Evolutionary conservation across 2,888 invertebrate genomes (phyloP), one percentile per base, ranked within the genome.

Genomic region (Drosophila macrospina): DNA sequence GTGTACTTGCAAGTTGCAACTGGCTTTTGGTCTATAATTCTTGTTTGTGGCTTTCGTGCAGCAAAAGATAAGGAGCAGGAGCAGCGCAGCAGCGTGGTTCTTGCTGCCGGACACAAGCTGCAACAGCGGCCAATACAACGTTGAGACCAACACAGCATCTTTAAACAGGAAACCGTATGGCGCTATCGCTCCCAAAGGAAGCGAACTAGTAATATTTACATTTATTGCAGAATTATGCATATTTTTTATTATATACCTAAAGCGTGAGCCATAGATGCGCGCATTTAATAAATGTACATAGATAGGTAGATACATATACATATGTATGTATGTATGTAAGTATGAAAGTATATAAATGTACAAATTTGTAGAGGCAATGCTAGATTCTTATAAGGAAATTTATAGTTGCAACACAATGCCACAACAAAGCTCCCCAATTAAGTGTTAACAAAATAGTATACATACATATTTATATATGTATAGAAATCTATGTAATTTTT

Each of bases 11-110:
- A 86, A 64, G 52, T 75, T 73, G 86, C 86, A 86, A 83, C 85
- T 84, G 82, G 83, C 85, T 86, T 81, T 84, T 84, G 83, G 83
- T 84, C 83, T 84, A 84, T 84, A 84, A 84, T 84, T 84, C 85
- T 87, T 86, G 87, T 84, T 84, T 86, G 80, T 87, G 78, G 76
- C 80, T 83, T 83, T 83, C 84, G 77, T 78, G 83, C 74, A 61
- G 77, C 74, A 57, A 69, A 52, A 83, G 83, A 86, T 86, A 83
- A 83, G 83, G 74, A 79, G 86, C 78, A 80, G 78, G 45, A 83
- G 74, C 70, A 67, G 36, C 61, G 78, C 39, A 83, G 74, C 70
- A 67, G 39, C 61, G 11, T 16, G n/a, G 10, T 50, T 51, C 56
- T 44, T 45, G 55, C 55, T 66, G 61, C 60, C 24, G 67, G 66